Percentiles rank a stretch among this genome's conserved stretches.
Conservation (phyloP, 2,797 vertebrate species). For the Agapornis canus region DNA sequence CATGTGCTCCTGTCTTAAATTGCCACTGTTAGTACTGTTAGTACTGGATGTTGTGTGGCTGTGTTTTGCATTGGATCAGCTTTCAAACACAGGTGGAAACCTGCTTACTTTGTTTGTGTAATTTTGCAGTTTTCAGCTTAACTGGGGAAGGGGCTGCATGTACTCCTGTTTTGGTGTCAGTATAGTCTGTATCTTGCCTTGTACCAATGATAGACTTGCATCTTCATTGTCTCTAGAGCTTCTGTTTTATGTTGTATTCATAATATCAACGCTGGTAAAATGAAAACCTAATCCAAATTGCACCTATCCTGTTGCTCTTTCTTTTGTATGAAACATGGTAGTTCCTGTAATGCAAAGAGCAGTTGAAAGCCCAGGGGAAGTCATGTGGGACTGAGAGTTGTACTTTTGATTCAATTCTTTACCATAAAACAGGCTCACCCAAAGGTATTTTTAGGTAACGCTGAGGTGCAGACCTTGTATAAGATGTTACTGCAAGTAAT, state of each 20-base stretch:
- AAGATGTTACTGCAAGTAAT: not conserved
- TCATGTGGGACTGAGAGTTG: not conserved
- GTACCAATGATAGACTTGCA: not conserved
- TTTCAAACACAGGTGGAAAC: not conserved
- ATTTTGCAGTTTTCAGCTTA: not conserved
- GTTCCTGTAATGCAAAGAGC: not conserved
- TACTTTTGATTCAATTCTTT: not conserved
- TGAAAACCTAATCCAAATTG: not conserved
- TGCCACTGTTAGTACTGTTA: not conserved
- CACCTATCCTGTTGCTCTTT: accelerated
- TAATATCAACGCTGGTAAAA: not conserved
- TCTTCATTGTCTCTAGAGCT: not conserved
- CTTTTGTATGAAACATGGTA: not conserved
- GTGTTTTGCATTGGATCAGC: not conserved
- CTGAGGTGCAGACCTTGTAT: not conserved
- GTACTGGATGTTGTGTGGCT: not conserved
- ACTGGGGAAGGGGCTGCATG: accelerated
- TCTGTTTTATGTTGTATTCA: not conserved
- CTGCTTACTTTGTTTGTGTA: accelerated
- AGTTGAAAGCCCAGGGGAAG: not conserved
- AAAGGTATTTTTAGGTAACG: not conserved
- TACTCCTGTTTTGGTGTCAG: not conserved
- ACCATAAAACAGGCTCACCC: not conserved
- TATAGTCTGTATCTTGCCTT: not conserved
- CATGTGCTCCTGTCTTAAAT: not conserved